A percentile compares a stretch with the other conserved stretches of the same genome.
Evolutionary conservation across 2,888 invertebrate species (phyloP).

Genomic region (Lysandra coridon): DNA sequence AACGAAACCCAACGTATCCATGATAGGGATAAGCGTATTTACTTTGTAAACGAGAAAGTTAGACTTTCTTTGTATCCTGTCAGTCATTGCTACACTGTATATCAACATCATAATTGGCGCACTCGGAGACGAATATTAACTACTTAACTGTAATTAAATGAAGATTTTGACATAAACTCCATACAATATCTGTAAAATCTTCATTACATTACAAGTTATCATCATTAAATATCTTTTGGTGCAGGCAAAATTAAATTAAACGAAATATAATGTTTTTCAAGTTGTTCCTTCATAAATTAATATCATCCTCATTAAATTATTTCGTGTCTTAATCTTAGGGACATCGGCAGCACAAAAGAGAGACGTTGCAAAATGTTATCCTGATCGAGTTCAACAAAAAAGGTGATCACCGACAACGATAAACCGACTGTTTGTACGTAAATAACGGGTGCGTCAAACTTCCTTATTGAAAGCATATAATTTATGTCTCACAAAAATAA

Average conservation of each 20-base stretch:
- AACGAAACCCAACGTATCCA: slow-evolving; percentile 51
- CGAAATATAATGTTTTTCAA: neutral
- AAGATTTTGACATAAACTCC: too few relatives aligned
- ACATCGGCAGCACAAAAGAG: slow-evolving; percentile 55
- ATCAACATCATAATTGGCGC: neutral
- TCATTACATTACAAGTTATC: too few relatives aligned
- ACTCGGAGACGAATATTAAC: too few relatives aligned
- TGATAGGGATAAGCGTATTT: slow-evolving; percentile 34
- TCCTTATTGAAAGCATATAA: slow-evolving; percentile 39
- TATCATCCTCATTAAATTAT: slow-evolving; percentile 22
- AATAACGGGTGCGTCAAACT: slow-evolving; percentile 30
- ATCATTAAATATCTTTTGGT: too few relatives aligned
- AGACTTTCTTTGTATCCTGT: neutral
- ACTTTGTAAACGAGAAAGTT: slow-evolving; percentile 20
- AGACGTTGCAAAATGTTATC: slow-evolving; percentile 69
- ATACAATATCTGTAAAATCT: too few relatives aligned
- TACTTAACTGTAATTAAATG: too few relatives aligned
- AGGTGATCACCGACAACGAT: slow-evolving; percentile 58
- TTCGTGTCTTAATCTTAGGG: slow-evolving; percentile 31
- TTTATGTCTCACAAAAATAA: slow-evolving; percentile 38
- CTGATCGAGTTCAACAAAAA: slow-evolving; percentile 63
- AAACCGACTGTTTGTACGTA: slow-evolving; percentile 53
- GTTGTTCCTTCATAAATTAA: neutral
- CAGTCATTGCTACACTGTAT: neutral
- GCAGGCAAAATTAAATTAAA: too few relatives aligned